These are phyloP conservation scores for Prinia subflava DNA, from an alignment of 2,113 vertebrate genomes.

Conservation along the genomic window DNA sequence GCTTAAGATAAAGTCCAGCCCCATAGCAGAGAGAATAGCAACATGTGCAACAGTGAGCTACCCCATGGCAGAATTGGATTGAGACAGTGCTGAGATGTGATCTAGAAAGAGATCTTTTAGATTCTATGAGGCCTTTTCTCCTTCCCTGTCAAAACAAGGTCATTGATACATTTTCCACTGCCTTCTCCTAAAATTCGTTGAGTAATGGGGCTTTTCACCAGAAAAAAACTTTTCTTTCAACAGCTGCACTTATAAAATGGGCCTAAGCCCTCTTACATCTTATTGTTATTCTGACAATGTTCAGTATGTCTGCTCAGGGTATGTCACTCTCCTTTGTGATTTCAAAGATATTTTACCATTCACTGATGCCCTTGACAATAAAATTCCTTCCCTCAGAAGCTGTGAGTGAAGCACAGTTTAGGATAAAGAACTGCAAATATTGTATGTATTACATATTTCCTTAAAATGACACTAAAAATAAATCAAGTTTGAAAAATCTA, in stretches of 20 bases:
- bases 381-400: background rate
- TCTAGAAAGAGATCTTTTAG: background rate
- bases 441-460: background rate
- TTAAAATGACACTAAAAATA: background rate
- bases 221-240: background rate
- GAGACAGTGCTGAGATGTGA: background rate
- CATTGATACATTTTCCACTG: background rate
- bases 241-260: background rate
- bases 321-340: constrained; percentile 4
- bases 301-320: constrained; percentile 12
- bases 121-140: background rate
- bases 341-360: constrained; percentile 36
- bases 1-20: background rate
- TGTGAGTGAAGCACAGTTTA: background rate
- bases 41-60: fast-evolving
- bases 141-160: background rate
- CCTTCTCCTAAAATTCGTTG: background rate
- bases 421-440: background rate
- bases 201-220: background rate
- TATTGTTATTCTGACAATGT: constrained; percentile 24
- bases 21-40: background rate
- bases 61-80: background rate
- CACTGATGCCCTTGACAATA: constrained; percentile 14
- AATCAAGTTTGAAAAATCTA: background rate
- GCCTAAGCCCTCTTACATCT: background rate